Base-by-base conservation (phyloP, 2,888 invertebrate species). In the Lucinisca nassula region DNA sequence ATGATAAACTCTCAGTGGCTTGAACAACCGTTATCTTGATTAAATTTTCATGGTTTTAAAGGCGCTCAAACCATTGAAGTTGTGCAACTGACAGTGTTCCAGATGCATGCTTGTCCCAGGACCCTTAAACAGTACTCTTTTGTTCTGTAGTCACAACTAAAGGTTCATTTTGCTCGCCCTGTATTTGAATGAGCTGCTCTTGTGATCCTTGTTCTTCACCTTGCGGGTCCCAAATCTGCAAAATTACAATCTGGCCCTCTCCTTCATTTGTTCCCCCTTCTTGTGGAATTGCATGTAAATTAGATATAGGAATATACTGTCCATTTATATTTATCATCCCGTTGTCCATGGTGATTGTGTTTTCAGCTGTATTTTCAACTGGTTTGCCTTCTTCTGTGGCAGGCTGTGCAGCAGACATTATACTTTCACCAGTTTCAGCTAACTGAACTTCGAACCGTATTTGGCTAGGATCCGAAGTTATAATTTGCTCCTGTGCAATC, bases 211-310 rank as follows among this genome's bases (percentile, higher is more conserved):
- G 87, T 37, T 90, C 92, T 4, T 90, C 90, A 21, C 92, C 92
- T 35, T 92, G 87, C 0, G 90, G 93, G 74, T 93, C 93, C 1
- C 94, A 93, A 24, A 95, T 93, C 90, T 95, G 94, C 0, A 95
- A 86, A 67, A 94, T 94, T 17, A 95, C 93, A n/a, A 95, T 93
- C 72, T 94, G 92, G 14, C 93, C 93, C 10, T 92, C 90, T 0
- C 85, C 84, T 6, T 84, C 89, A 17, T 92, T 92, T 12, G 92
- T 70, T 27, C 92, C 91, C 21, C 87, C 82, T 3, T 79, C 77
- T 35, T 90, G 90, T 4, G 89, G 83, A 30, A 87, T 76, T 1
- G 84, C 81, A 1, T 76, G 87, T 10, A 94, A 74, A 55, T 67
- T 67, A 12, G 67, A 6, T 10, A 67, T 3, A 17, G 67, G 67